Base-by-base conservation (phyloP, 2,888 invertebrate species). In the Morpho deidamia region DNA sequence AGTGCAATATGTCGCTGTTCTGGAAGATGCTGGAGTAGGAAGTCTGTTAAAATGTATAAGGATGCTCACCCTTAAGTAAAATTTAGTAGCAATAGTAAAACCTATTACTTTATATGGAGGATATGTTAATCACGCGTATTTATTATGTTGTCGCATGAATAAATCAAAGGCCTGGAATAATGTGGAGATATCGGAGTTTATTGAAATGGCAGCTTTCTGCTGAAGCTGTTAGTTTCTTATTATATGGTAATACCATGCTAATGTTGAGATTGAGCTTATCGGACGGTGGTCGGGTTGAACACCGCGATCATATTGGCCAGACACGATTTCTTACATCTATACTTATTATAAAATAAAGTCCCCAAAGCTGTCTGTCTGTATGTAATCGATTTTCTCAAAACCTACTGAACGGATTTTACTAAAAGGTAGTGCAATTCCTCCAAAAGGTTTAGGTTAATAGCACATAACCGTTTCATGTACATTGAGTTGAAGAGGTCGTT, bases 91-190 rank as follows among this genome's bases (percentile, higher is more conserved):
- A 53, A 53, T 45, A 56, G 56, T 50, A 51, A 54, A 56, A 59
- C 55, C 55, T 47, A 56, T 49, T 45, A 14, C 56, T 56, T 41
- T 54, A 59, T 59, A 59, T 56, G 59, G 59, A 40, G 11, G 45
- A 56, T 59, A 59, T 59, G 59, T 59, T 59, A 59, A 59, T 59
- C 38, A 34, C 38, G 37, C 32, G 56, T 56, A 59, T 59, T 59
- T 59, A 59, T 59, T 54, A 54, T 56, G 56, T 56, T 53, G 58
- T 59, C 53, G 44, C 49, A 54, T 51, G 59, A 56, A 59, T 59
- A 59, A 59, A 59, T 59, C 59, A 56, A 48, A 40, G 37, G 51
- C 48, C 39, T 39, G 35, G 48, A 54, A 49, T 55, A 56, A 44
- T 44, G 48, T 43, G 39, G 44, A 40, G 44, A 49, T 56, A 56